Evolutionary conservation across 1,140 invertebrate genomes (phyloP).

Genomic region (Zeugodacus cucurbitae): DNA sequence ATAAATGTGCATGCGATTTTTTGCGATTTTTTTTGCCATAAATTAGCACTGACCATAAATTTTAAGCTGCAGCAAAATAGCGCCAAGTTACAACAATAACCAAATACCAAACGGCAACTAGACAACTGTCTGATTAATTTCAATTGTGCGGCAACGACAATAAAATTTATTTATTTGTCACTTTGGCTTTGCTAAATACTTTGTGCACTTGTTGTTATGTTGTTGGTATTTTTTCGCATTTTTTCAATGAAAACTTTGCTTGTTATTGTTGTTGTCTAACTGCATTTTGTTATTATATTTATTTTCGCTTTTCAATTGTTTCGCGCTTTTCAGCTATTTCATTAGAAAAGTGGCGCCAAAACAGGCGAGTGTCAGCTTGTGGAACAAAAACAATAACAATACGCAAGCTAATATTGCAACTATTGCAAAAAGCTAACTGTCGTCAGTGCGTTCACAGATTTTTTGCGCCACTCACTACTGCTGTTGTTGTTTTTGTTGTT

Average conservation of each 20-base stretch:
- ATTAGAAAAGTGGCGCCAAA: background rate
- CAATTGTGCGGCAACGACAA: background rate
- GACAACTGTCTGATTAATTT: background rate
- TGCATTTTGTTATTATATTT: background rate
- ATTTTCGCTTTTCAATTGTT: background rate
- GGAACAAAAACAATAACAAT: background rate
- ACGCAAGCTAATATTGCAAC: background rate
- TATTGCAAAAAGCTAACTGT: background rate
- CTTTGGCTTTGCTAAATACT: constrained; percentile 17
- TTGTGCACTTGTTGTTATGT: background rate
- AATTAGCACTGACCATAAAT: constrained; percentile 8
- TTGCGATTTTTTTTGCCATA: background rate
- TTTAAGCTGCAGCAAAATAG: background rate
- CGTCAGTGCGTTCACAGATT: background rate
- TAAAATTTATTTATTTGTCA: background rate
- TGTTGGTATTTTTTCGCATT: background rate
- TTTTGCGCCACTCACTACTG: background rate
- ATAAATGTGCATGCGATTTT: background rate
- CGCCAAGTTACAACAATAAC: background rate
- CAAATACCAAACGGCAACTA: background rate
- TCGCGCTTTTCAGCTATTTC: background rate
- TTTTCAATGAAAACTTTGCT: background rate
- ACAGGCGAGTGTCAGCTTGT: background rate
- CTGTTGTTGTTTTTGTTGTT: background rate
- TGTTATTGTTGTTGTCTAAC: background rate